Base-by-base conservation (phyloP, 2,113 vertebrate species). In the Zootoca vivipara region DNA sequence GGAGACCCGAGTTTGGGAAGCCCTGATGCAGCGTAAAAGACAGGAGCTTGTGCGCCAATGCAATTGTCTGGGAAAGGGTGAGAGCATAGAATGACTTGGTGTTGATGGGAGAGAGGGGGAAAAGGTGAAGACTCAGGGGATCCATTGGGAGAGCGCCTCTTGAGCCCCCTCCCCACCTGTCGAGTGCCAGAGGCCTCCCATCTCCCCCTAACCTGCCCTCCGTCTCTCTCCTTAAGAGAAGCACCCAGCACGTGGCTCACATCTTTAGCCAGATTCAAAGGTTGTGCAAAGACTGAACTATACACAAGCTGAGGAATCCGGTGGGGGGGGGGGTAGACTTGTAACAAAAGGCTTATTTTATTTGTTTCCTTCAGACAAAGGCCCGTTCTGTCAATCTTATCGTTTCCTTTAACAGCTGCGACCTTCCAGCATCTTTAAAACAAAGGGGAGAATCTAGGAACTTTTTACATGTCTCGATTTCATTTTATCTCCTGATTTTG, bases 401-500 rank as follows among this genome's bases (percentile, higher is more conserved):
- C 6, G 8, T 42, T 28, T 82, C 58, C 80, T 42, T 24, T 10
- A 8, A 1, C 0, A 2, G 3, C 35, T 7, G 22, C 0, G n/a
- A 62, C 22, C 62, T 16, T 26, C 58, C 33, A 65, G 80, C 1
- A n/a, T 16, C 62, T 15, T 33, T 52, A 6, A 16, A 16, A 28
- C 35, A 74, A 74, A 74, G 42, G 12, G 8, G 33, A 7, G 18
- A 10, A 30, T 8, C 33, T 6, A 65, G 24, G 7, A 13, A 40
- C 62, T 13, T 40, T 5, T 2, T 10, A 38, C 4, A 35, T 26
- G 1, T 13, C 20, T 22, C 56, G 0, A 10, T 9, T 7, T 0
- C 30, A 20, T 8, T 7, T 7, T 20, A 28, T 3, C 52, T 33
- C 15, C 78, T 58, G 52, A 58, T 22, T 56, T 8, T 15, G 18